Evolutionary conservation across 2,888 invertebrate species (phyloP).

Genomic region (Caenorhabditis sp.): DNA sequence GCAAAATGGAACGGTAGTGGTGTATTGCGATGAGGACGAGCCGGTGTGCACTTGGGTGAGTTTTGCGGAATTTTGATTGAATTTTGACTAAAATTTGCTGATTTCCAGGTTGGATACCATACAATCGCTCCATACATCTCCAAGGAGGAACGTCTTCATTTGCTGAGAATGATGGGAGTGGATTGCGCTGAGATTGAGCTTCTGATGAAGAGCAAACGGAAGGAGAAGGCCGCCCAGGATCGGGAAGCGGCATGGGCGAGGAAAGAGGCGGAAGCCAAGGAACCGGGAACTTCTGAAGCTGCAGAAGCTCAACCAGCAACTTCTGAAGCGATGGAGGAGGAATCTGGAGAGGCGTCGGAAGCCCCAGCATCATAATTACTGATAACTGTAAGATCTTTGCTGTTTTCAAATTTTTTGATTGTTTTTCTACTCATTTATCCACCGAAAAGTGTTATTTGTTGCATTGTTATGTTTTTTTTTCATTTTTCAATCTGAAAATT

Average conservation of each 20-base stretch:
- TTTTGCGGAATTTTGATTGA: constrained; percentile 4
- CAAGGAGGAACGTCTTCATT: constrained; percentile 77
- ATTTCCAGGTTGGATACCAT: constrained; percentile 75
- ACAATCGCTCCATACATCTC: constrained; percentile 76
- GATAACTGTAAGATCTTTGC: too few relatives aligned
- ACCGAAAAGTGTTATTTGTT: neutral
- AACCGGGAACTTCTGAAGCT: constrained; percentile 17
- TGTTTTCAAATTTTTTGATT: neutral
- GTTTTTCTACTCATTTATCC: neutral
- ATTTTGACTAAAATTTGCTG: too few relatives aligned
- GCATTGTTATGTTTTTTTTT: too few relatives aligned
- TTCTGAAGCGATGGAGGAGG: constrained; percentile 17
- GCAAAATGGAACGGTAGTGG: constrained; percentile 71
- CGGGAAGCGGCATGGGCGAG: constrained; percentile 56
- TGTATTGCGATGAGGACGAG: constrained; percentile 71
- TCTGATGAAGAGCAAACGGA: constrained; percentile 75
- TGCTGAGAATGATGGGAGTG: constrained; percentile 75
- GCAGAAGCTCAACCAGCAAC: constrained; percentile 6
- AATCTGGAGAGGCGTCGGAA: neutral
- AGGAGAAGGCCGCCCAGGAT: constrained; percentile 67
- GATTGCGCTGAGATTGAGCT: constrained; percentile 73
- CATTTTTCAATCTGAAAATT: too few relatives aligned
- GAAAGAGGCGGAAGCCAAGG: constrained; percentile 18
- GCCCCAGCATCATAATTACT: too few relatives aligned
- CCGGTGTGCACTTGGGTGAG: constrained; percentile 76